Evolutionary conservation across 1,140 invertebrate genomes (phyloP), one percentile per base, ranked within the genome.

Genomic region (Hyles vespertilio): DNA sequence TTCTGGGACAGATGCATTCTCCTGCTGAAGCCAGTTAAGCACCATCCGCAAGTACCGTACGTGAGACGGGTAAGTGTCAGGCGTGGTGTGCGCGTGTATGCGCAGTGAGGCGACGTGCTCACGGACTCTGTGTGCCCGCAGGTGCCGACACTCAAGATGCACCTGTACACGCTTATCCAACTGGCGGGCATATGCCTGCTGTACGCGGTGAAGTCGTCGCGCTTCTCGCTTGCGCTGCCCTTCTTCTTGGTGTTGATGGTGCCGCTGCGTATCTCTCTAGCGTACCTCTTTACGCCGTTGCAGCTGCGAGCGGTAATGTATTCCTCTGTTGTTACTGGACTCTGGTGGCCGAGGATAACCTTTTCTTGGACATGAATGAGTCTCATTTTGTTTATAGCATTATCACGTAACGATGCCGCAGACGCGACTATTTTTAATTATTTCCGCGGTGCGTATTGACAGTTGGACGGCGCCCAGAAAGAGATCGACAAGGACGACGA

Each of bases 161-260:
- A 98, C 82, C 74, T 97, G 7, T 99, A 94, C 84, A 99, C 97
- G 0, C 65, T 94, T 5, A 93, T 98, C 59, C 97, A 99, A 88
- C 81, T 97, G 7, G 67, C 93, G 0, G 96, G 95, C 73, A 89
- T 98, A 49, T 91, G 90, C 0, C 55, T 95, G 3, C 85, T 98
- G 43, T 98, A 96, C 94, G 90, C 93, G 4, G 95, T 98, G 1
- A 98, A 98, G 84, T 97, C 95, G 6, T 96, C 97, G 1, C 91
- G 91, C 32, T 93, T 95, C 63, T 96, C 97, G 1, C 90, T 98
- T 5, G 95, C 95, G 5, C 94, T 98, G 77, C 98, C 98, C 3
- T 98, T 99, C 83, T 96, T 98, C 80, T 91, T 98, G 10, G 93
- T 98, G 45, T 87, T 98, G 43, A 95, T 98, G 93, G 93, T 98